phyloP scores from a whole-genome alignment of 1,140 invertebrate genomes.

The Lepidurus couesii region DNA sequence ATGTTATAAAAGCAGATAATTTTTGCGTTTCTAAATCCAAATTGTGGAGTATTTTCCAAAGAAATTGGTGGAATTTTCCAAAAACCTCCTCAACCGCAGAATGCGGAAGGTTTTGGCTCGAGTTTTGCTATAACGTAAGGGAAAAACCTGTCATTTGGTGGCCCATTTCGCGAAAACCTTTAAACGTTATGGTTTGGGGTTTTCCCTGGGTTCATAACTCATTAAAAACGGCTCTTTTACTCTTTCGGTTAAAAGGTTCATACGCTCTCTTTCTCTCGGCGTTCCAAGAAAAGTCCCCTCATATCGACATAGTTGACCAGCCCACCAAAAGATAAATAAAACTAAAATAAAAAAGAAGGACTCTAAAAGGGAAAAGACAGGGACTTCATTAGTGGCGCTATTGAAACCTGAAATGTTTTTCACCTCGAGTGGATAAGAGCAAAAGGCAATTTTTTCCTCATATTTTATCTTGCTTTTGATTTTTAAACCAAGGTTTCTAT shows the following conservation, averaged over 20 bases:
- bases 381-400: background rate
- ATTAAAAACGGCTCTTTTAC: background rate
- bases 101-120: background rate
- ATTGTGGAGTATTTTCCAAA: no score
- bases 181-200: constrained; percentile 10
- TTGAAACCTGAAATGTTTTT: constrained; percentile 9
- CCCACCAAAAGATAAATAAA: background rate
- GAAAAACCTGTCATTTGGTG: background rate
- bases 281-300: background rate
- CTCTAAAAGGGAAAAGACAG: background rate
- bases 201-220: constrained; percentile 15
- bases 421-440: background rate
- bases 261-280: background rate
- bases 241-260: background rate
- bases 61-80: no score
- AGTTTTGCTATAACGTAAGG: background rate
- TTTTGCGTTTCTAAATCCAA: no score
- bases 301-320: background rate
- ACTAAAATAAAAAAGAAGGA: background rate
- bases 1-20: no score
- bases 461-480: background rate
- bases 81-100: background rate
- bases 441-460: background rate
- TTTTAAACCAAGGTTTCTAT: no score
- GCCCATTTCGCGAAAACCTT: background rate